A percentile compares a stretch with the other conserved stretches of the same genome.
Evolutionary conservation across 2,797 vertebrate genomes (phyloP).

Genomic region (Salarias fasciatus): DNA sequence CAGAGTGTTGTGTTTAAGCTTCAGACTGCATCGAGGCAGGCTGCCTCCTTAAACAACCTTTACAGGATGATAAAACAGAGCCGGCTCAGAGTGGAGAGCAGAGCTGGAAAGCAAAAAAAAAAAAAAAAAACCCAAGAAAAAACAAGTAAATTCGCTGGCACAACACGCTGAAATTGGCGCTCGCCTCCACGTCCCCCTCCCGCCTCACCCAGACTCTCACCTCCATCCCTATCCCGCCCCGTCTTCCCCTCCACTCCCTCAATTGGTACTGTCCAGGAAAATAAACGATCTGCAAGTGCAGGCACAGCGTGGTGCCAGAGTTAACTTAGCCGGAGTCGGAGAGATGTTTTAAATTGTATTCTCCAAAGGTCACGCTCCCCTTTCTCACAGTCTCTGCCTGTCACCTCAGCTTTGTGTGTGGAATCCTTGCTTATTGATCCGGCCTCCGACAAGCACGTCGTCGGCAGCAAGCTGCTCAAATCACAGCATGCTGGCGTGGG

Average conservation of each 20-base stretch:
- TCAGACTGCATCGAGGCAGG: constrained; percentile 23
- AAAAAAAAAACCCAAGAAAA: constrained; percentile 51
- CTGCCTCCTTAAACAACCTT: constrained; percentile 52
- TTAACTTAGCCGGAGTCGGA: constrained; percentile 77
- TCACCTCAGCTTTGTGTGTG: constrained; percentile 80
- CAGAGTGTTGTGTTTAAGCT: constrained; percentile 33
- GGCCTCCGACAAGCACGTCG: constrained; percentile 69
- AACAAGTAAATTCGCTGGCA: constrained; percentile 59
- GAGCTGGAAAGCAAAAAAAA: background rate
- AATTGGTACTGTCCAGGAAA: constrained; percentile 83
- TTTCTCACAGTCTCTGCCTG: constrained; percentile 77
- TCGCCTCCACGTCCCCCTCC: constrained; percentile 58
- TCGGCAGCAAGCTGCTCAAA: constrained; percentile 66
- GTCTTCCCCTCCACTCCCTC: constrained; percentile 51
- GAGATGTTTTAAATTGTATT: constrained; percentile 82
- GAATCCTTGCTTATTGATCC: constrained; percentile 82
- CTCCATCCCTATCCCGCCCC: constrained; percentile 54
- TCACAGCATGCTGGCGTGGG: constrained; percentile 64
- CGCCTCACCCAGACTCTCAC: constrained; percentile 45
- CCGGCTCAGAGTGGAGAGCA: constrained; percentile 32
- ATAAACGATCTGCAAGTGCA: constrained; percentile 81
- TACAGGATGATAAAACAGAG: constrained; percentile 53
- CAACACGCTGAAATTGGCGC: constrained; percentile 71
- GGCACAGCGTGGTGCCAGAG: constrained; percentile 75
- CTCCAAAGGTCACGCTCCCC: constrained; percentile 84